Evolutionary conservation across 2,113 vertebrate genomes (phyloP), one percentile per base, ranked within the genome.

Genomic region (Oncorhynchus nerka): DNA sequence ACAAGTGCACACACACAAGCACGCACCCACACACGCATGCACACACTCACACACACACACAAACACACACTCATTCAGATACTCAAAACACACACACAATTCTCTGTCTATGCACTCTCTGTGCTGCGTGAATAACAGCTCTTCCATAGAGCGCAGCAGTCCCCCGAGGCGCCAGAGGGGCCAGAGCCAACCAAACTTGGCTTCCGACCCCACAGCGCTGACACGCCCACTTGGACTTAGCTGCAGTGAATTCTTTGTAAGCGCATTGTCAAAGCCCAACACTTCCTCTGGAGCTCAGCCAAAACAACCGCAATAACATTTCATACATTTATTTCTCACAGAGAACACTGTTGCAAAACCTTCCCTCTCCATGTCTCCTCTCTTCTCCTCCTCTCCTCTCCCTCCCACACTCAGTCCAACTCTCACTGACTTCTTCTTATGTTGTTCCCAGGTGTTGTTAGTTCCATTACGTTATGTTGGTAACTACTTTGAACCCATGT

Each of bases 261-360:
- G 92, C 88, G 89, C 90, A 92, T 89, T 93, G 92, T 94, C 92
- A 92, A 92, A 93, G 89, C 89, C 89, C 88, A 92, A 90, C 89
- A 90, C 91, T 93, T 92, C 92, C 90, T 91, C 89, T 91, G 89
- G 91, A 89, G 78, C 80, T 39, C 75, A 74, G 88, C 89, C 91
- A 89, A 73, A 84, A 76, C 74, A 77, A 77, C 91, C 87, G 83
- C 92, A 92, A 91, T 86, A 92, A 91, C 90, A 91, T 92, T 90
- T 93, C 83, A 89, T 90, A 90, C 86, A 92, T 89, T 89, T 86
- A 89, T 89, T 84, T 86, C 82, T 83, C 74, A 79, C 81, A 80
- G 71, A 67, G 76, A 79, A 68, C 70, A 75, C 83, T 81, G 88
- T 87, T 86, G 87, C 86, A 83, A 48, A 62, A 34, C 20, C 22